A percentile compares a stretch with the other conserved stretches of the same genome.
Evolutionary conservation across 2,797 vertebrate genomes (phyloP).

Genomic region (Glyptemys insculpta): DNA sequence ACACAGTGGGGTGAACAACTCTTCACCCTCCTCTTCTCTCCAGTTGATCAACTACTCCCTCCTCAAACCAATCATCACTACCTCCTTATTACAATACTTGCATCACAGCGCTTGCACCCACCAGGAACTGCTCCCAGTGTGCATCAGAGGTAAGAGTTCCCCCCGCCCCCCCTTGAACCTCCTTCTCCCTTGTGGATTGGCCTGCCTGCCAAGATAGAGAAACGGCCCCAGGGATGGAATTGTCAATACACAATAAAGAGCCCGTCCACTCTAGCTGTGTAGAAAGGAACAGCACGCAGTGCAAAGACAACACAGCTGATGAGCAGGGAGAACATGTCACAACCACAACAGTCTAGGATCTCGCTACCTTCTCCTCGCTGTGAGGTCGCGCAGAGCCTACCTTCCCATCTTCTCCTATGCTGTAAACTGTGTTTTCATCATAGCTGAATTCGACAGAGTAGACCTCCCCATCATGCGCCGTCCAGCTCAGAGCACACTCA

Average conservation of each 20-base stretch:
- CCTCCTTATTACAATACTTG: too few relatives aligned
- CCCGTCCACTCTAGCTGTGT: not conserved
- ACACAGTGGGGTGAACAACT: not conserved
- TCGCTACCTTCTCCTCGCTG: not conserved
- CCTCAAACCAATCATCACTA: not conserved
- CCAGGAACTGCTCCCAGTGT: not conserved
- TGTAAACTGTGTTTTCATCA: constrained; percentile 97
- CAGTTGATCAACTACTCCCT: not conserved
- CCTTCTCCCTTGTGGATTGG: not conserved
- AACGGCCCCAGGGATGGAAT: not conserved
- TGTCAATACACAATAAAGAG: not conserved
- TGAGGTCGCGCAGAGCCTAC: constrained; percentile 73
- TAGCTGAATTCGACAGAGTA: constrained; percentile 99
- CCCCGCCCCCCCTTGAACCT: not conserved
- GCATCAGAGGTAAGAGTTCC: too few relatives aligned
- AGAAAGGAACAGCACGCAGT: not conserved
- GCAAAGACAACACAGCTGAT: not conserved
- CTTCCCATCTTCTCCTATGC: constrained; percentile 96
- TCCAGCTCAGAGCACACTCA: constrained; percentile 96
- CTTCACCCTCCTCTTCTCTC: not conserved
- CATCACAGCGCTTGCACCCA: not conserved
- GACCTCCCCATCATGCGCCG: constrained; percentile 93
- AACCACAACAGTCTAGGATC: not conserved
- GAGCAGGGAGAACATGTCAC: not conserved
- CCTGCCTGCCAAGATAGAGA: not conserved